Percentiles rank a stretch among this genome's conserved stretches.
phyloP scores from a whole-genome alignment of 1,140 invertebrate species.

The Lamellibrachia luymesi region DNA sequence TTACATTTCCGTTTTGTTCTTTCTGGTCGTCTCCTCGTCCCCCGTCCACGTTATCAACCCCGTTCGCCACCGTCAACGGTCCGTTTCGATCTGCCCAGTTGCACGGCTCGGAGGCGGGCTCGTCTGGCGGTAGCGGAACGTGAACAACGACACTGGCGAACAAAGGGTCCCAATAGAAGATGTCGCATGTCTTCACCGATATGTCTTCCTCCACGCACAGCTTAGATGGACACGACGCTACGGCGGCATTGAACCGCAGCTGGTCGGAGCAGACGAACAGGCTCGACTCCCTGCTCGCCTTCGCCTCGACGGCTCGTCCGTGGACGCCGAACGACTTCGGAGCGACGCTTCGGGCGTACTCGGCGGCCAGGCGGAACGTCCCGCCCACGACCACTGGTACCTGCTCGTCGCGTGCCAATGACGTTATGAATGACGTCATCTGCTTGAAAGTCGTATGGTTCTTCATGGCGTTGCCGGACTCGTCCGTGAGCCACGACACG shows the following conservation, averaged over 20 bases:
- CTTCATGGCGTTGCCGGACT: constrained; percentile 12
- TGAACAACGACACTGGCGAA: neutral
- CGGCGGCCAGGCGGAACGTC: constrained; percentile 23
- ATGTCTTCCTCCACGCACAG: neutral
- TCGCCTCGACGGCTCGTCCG: neutral
- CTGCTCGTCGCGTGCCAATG: constrained; percentile 20
- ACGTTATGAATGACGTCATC: constrained; percentile 18
- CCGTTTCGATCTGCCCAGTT: neutral
- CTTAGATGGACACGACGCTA: neutral
- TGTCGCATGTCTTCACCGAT: neutral
- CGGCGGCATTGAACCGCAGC: neutral
- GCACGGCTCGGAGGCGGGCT: neutral
- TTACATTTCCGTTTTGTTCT: neutral
- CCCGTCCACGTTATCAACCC: neutral
- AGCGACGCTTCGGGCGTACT: constrained; percentile 18
- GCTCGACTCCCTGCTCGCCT: neutral
- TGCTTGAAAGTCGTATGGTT: constrained; percentile 12
- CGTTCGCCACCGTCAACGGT: neutral
- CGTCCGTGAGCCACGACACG: constrained; percentile 26
- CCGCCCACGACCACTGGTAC: constrained; percentile 25
- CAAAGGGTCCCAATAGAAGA: neutral
- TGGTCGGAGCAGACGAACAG: neutral
- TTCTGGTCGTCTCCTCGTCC: neutral
- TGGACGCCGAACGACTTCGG: neutral
- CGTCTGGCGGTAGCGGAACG: neutral